Percentiles rank a stretch among this genome's conserved stretches.
These are phyloP conservation scores for Mallateleia sp. DNA, from an alignment of 2,888 invertebrate species.

Conservation along the genomic window DNA sequence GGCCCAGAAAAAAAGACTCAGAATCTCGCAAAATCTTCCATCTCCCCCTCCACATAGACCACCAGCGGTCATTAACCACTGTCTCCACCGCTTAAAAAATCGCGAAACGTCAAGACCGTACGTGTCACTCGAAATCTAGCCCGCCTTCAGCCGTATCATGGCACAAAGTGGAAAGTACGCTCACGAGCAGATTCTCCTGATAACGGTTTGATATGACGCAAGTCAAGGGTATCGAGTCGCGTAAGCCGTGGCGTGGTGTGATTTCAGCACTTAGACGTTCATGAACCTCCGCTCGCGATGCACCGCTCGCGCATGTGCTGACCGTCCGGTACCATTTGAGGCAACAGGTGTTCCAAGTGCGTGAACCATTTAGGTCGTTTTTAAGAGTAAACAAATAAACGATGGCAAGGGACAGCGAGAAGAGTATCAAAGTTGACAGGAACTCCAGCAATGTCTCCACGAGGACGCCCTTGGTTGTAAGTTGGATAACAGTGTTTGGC, in stretches of 20 bases:
- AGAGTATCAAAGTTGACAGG: slow-evolving; percentile 24
- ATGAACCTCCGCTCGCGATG: slow-evolving; percentile 32
- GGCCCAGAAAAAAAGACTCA: background rate
- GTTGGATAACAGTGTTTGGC: too few species aligned
- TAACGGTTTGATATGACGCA: slow-evolving; percentile 68
- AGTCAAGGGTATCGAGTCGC: slow-evolving; percentile 63
- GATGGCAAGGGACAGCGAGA: slow-evolving; percentile 46
- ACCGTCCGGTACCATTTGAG: too few species aligned
- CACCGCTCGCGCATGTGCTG: background rate
- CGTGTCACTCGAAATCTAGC: background rate
- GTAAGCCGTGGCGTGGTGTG: slow-evolving; percentile 30
- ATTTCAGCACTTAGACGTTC: slow-evolving; percentile 51
- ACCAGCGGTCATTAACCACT: slow-evolving; percentile 55
- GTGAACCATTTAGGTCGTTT: too few species aligned
- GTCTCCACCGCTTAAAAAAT: slow-evolving; percentile 15
- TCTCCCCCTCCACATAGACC: background rate
- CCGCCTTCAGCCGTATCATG: background rate
- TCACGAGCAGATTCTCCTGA: slow-evolving; percentile 49
- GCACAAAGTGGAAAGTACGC: slow-evolving; percentile 63
- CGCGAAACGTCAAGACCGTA: slow-evolving; percentile 14
- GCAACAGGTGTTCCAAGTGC: too few species aligned
- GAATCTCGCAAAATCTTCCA: slow-evolving; percentile 3
- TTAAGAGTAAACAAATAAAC: too few species aligned
- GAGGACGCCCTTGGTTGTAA: slow-evolving; percentile 20
- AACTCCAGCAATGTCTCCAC: slow-evolving; percentile 12